These are phyloP conservation scores for Eupeodes latifasciatus DNA, from an alignment of 2,888 invertebrate species.

Conservation along the genomic window DNA sequence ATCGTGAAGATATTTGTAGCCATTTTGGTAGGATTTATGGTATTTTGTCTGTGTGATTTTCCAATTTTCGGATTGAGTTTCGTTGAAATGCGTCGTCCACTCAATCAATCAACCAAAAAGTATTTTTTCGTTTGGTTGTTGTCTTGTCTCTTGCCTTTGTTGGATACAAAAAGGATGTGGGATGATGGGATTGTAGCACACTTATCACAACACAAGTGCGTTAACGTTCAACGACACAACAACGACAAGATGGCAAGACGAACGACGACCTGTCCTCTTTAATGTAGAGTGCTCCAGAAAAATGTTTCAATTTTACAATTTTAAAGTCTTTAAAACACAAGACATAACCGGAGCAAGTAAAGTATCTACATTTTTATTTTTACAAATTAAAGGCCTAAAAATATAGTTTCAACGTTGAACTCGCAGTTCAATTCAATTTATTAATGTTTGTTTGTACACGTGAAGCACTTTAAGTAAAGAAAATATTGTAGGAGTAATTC, in stretches of 20 bases:
- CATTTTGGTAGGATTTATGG: conserved; percentile 17
- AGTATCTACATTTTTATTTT: background rate
- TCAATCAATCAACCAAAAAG: conserved; percentile 64
- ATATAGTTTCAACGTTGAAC: conserved; percentile 19
- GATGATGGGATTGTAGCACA: conserved; percentile 60
- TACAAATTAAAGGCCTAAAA: conserved; percentile 52
- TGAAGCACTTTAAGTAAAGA: background rate
- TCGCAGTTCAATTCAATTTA: conserved; percentile 21
- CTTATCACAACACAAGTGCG: conserved; percentile 60
- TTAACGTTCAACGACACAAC: background rate
- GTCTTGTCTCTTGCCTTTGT: conserved; percentile 5
- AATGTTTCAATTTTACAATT: conserved; percentile 56
- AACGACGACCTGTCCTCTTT: conserved; percentile 53
- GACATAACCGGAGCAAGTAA: background rate
- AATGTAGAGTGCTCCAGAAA: conserved; percentile 24
- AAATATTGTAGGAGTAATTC: conserved; percentile 44
- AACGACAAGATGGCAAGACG: background rate
- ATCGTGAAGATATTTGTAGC: conserved; percentile 23
- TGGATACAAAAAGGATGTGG: conserved; percentile 16
- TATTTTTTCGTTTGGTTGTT: conserved; percentile 17
- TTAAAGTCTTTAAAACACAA: background rate
- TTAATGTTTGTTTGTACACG: conserved; percentile 14
- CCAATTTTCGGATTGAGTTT: conserved; percentile 58
- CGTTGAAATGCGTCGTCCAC: conserved; percentile 70
- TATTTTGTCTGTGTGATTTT: conserved; percentile 22